Conservation (phyloP, 2,797 vertebrate genomes). For the Myotis vivesi region DNA sequence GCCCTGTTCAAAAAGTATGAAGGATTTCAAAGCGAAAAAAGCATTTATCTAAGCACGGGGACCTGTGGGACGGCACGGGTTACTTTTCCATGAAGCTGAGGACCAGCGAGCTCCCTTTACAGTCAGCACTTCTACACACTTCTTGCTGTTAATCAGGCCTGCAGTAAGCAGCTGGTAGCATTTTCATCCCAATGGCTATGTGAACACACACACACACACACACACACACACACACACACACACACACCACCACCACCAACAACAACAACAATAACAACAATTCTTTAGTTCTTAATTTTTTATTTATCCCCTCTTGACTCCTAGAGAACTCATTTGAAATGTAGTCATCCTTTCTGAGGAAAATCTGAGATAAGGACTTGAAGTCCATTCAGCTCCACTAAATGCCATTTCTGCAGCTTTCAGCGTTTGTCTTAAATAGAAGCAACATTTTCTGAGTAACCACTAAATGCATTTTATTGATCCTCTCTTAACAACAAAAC, state of each 20-base stretch:
- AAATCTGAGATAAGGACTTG: neutral
- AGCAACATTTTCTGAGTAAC: neutral
- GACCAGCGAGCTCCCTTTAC: neutral
- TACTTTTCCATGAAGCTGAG: neutral
- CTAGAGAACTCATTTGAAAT: conserved; percentile 22
- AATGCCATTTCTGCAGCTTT: neutral
- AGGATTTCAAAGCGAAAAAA: neutral
- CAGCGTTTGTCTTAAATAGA: neutral
- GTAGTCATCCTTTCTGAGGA: neutral
- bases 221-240: neutral
- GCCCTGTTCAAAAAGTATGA: neutral
- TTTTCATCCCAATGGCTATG: conserved; percentile 1
- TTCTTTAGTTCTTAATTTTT: neutral
- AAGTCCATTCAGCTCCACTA: neutral
- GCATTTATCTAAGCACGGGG: neutral
- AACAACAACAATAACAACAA: neutral
- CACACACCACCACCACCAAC: too few species aligned
- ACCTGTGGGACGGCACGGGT: neutral
- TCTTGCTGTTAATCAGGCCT: neutral
- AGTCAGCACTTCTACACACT: neutral
- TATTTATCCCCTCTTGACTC: neutral
- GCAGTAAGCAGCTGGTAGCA: neutral
- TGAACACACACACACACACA: neutral
- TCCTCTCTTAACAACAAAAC: neutral
- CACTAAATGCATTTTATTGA: neutral